A percentile compares a stretch with the other conserved stretches of the same genome.
Evolutionary conservation across 2,113 vertebrate species (phyloP).

Genomic region (Neofelis nebulosa): DNA sequence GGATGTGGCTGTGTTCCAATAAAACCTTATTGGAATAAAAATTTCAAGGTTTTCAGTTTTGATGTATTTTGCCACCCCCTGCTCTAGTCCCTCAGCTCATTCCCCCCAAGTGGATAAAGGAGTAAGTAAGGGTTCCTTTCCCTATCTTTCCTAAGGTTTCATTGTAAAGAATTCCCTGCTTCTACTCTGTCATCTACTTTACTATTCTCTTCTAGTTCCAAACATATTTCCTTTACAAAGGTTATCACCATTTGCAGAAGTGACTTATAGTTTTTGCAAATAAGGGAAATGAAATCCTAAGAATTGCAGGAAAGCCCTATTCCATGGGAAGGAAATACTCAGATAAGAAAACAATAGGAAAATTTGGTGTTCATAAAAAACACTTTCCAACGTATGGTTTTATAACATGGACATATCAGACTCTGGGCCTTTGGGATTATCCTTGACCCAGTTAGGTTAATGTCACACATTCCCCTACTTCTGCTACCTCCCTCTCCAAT

Average conservation of each 20-base stretch:
- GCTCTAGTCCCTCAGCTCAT: background rate
- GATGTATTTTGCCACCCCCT: background rate
- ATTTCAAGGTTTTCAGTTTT: background rate
- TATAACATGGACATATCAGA: background rate
- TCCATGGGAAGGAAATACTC: background rate
- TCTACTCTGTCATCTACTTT: conserved; percentile 5
- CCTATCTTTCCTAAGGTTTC: conserved; percentile 7
- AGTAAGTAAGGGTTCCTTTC: background rate
- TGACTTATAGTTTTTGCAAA: conserved; percentile 26
- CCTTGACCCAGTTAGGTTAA: background rate
- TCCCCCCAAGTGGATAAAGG: background rate
- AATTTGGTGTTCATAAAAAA: conserved; percentile 8
- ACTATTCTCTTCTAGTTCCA: background rate
- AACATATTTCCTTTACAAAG: background rate
- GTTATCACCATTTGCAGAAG: conserved; percentile 30
- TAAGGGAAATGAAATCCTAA: conserved; percentile 40
- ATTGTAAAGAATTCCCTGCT: background rate
- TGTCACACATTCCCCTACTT: background rate
- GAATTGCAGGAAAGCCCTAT: conserved; percentile 21
- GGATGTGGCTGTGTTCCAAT: background rate
- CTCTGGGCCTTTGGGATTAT: background rate
- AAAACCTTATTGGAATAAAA: conserved; percentile 19
- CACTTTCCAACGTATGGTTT: conserved; percentile 6
- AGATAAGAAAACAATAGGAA: conserved; percentile 26
- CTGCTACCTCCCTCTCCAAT: background rate